Evolutionary conservation across 1,140 invertebrate genomes (phyloP).

Genomic region (Camponotus floridanus): DNA sequence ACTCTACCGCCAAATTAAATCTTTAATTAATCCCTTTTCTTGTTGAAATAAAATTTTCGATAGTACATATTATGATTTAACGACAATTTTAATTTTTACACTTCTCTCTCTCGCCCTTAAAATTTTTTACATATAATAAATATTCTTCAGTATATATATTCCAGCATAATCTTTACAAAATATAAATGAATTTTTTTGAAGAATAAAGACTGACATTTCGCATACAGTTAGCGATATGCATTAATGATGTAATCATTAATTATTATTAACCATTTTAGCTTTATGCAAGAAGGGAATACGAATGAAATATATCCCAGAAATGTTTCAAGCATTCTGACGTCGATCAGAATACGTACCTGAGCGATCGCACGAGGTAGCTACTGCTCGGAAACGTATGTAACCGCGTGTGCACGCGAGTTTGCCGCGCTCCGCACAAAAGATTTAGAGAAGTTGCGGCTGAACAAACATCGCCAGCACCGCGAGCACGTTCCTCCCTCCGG

Average conservation of each 20-base stretch:
- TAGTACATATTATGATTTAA: not conserved
- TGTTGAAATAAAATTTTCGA: not conserved
- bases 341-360: not conserved
- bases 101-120: not conserved
- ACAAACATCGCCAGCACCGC: slow-evolving; percentile 77
- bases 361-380: slow-evolving; percentile 39
- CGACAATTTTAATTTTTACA: not conserved
- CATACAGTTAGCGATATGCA: too few relatives aligned
- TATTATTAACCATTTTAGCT: not conserved
- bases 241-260: too few relatives aligned
- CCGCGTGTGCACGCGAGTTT: slow-evolving; percentile 68
- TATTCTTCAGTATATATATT: too few relatives aligned
- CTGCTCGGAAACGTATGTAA: slow-evolving; percentile 72
- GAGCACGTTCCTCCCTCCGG: slow-evolving; percentile 75
- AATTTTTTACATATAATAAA: not conserved
- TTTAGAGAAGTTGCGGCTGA: slow-evolving; percentile 83
- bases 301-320: not conserved
- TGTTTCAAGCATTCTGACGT: not conserved
- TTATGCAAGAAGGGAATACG: too few relatives aligned
- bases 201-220: too few relatives aligned
- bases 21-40: too few relatives aligned
- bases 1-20: not conserved
- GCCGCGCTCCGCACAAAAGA: slow-evolving; percentile 78
- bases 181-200: too few relatives aligned
- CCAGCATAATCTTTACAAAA: too few relatives aligned